A percentile compares a stretch with the other conserved stretches of the same genome.
Evolutionary conservation across 1,140 invertebrate genomes (phyloP).

Genomic region (Sesamia nonagrioides): DNA sequence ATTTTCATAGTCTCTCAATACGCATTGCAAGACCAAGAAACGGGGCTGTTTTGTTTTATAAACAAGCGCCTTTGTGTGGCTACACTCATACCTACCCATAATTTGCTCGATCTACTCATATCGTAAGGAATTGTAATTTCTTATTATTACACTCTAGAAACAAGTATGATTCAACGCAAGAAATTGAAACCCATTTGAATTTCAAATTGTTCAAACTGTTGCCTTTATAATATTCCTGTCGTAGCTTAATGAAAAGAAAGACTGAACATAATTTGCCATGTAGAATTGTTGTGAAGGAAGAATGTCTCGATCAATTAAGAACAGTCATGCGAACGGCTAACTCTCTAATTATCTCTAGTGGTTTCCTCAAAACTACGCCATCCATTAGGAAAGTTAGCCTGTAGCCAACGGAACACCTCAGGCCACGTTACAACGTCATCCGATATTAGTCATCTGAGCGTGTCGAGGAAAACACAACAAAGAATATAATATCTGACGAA

Average conservation of each 20-base stretch:
- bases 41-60: conserved; percentile 78
- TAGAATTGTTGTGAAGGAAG: conserved; percentile 49
- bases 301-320: conserved; percentile 78
- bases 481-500: conserved; percentile 48
- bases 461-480: conserved; percentile 61
- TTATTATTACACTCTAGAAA: conserved; percentile 56
- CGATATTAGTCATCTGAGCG: conserved; percentile 69
- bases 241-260: conserved; percentile 38
- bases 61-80: conserved; percentile 79
- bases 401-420: conserved; percentile 53
- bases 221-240: conserved; percentile 26
- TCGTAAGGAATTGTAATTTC: conserved; percentile 60
- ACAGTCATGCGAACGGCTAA: conserved; percentile 66
- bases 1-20: conserved; percentile 67
- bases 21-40: conserved; percentile 63
- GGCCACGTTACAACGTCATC: conserved; percentile 66
- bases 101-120: conserved; percentile 65
- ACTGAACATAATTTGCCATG: conserved; percentile 26
- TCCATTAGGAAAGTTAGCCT: conserved; percentile 78
- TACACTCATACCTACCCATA: conserved; percentile 60
- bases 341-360: conserved; percentile 81
- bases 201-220: conserved; percentile 56
- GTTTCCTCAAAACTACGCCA: conserved; percentile 78
- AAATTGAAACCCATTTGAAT: conserved; percentile 56
- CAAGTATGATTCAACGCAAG: conserved; percentile 51